Evolutionary conservation across 1,140 invertebrate genomes (phyloP), one percentile per base, ranked within the genome.

Genomic region (Musca vetustissima): DNA sequence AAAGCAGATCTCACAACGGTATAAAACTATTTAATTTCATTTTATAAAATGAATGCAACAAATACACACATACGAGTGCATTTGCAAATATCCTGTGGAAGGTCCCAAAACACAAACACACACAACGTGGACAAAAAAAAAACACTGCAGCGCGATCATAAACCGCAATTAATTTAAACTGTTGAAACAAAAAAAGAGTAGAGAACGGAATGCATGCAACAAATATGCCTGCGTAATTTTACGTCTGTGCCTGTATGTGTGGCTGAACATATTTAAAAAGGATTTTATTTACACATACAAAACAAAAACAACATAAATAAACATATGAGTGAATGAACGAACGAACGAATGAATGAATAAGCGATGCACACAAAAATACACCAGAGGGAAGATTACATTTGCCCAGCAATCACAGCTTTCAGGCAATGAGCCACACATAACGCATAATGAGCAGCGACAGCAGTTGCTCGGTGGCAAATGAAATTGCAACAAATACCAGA

Each of bases 91-190:
- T 43, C 36, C 36, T 11, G 11, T 43, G 36, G 36, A 43, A 43
- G 36, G 36, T 43, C 36, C 36, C 36, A 43, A 13, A 9, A 11
- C 36, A 43, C 6, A 43, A 7, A 43, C 36, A 9, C 11, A 43
- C 36, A 43, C 9, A 9, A 32, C 28, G 28, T 43, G 4, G 36
- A 11, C 36, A 43, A 43, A 43, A 43, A 43, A 43, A 43, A n/a
- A n/a, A n/a, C n/a, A 6, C 36, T 43, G 36, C 36, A 43, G 13
- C 36, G 36, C 36, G 36, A 43, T 43, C 36, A 43, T 43, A 36
- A 61, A 61, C 57, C 57, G 57, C 57, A 61, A 61, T 61, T 61
- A 61, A 61, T 61, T 61, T 61, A 61, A 36, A 61, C 57, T 61
- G 13, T 43, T 43, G 36, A 13, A 9, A 28, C 28, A 28, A 43